These are phyloP conservation scores for Dasysyrphus tricinctus DNA, from an alignment of 2,888 invertebrate species.

Conservation along the genomic window DNA sequence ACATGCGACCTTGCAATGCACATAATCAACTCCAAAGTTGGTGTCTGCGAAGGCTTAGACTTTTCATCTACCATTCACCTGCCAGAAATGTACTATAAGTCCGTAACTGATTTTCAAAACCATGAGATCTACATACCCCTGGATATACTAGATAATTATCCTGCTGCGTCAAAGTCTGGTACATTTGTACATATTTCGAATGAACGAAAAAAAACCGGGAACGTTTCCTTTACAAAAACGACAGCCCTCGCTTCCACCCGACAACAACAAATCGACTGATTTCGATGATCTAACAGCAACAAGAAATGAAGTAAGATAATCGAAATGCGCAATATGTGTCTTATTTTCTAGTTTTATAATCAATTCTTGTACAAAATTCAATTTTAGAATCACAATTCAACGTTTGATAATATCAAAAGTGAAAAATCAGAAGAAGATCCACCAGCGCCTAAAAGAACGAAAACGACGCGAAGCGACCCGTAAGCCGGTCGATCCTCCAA, in stretches of 20 bases:
- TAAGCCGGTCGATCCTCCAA: conserved; percentile 6
- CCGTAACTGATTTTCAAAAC: conserved; percentile 90
- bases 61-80: conserved; percentile 93
- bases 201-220: conserved; percentile 73
- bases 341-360: not conserved
- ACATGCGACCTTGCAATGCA: conserved; percentile 97
- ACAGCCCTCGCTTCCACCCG: conserved; percentile 68
- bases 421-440: conserved; percentile 60
- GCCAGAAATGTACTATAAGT: conserved; percentile 95
- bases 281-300: conserved; percentile 77
- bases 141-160: conserved; percentile 86
- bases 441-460: conserved; percentile 68
- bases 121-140: conserved; percentile 92
- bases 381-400: conserved; percentile 56
- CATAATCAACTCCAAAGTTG: conserved; percentile 93
- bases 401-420: conserved; percentile 61
- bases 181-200: conserved; percentile 71
- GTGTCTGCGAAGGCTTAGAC: conserved; percentile 94
- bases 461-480: conserved; percentile 54
- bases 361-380: not conserved
- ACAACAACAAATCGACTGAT: conserved; percentile 64
- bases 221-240: conserved; percentile 73
- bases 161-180: conserved; percentile 76
- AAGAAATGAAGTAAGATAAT: conserved; percentile 76
- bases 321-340: not conserved